phyloP scores from a whole-genome alignment of 2,797 vertebrate species.

The Thamnophis elegans region DNA sequence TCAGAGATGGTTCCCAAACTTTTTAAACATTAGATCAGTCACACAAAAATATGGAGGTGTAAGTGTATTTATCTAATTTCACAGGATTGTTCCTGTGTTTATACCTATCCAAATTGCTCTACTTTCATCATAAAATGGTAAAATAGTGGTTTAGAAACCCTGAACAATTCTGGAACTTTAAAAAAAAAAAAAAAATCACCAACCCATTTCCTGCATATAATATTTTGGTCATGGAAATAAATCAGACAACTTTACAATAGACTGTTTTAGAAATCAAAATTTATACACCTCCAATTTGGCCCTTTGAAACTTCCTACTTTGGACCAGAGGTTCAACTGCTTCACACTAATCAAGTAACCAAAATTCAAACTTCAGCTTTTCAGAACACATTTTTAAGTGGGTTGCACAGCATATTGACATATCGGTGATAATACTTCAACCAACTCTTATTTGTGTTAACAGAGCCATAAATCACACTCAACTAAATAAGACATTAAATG shows the following conservation, averaged over 20 bases:
- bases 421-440: neutral
- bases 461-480: neutral
- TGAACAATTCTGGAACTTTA: neutral
- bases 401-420: neutral
- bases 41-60: neutral
- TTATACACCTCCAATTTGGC: neutral
- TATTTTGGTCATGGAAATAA: neutral
- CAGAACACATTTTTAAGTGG: neutral
- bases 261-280: too few relatives aligned
- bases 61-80: neutral
- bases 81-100: neutral
- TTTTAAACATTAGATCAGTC: neutral
- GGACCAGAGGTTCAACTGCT: too few relatives aligned
- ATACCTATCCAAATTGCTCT: neutral
- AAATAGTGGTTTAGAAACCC: neutral
- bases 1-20: neutral
- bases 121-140: neutral
- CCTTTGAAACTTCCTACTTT: neutral
- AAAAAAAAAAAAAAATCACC: neutral
- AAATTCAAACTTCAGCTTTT: neutral
- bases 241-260: neutral
- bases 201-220: neutral
- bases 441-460: neutral
- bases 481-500: neutral
- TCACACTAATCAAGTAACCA: neutral